These are phyloP conservation scores for Sinopyrophorus schimmeli DNA, from an alignment of 2,888 invertebrate genomes.

Conservation along the genomic window DNA sequence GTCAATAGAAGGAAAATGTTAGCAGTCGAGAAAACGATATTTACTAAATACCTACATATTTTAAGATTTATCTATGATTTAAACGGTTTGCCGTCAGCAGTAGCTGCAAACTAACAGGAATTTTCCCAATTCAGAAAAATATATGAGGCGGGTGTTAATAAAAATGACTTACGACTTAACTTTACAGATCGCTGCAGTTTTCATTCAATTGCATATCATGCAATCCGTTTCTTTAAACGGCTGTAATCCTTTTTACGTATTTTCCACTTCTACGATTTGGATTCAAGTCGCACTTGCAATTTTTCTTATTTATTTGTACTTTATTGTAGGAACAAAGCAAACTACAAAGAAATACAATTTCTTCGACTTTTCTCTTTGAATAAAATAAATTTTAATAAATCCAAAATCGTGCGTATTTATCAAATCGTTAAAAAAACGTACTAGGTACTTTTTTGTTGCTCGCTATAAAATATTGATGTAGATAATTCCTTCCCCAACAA, in stretches of 20 bases:
- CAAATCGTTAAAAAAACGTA: too few species aligned
- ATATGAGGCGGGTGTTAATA: conserved; percentile 14
- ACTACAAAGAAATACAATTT: too few species aligned
- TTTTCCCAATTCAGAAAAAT: conserved; percentile 9
- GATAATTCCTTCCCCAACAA: too few species aligned
- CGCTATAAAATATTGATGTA: too few species aligned
- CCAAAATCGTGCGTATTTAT: too few species aligned
- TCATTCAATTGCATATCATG: conserved; percentile 17
- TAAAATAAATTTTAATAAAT: too few species aligned
- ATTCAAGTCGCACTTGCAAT: conserved; percentile 6
- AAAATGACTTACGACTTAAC: conserved; percentile 16
- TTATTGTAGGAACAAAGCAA: too few species aligned
- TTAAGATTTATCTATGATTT: conserved; percentile 10
- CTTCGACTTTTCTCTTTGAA: too few species aligned
- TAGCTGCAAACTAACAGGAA: conserved; percentile 7
- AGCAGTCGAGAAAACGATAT: background rate
- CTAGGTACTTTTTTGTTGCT: too few species aligned
- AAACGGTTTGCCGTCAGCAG: background rate
- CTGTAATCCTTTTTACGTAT: conserved; percentile 1
- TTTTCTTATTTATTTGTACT: too few species aligned
- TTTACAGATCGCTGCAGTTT: conserved; percentile 20
- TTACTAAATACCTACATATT: conserved; percentile 11
- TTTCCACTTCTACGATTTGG: background rate
- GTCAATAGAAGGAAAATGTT: too few species aligned
- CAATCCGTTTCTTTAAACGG: conserved; percentile 5